A percentile compares a stretch with the other conserved stretches of the same genome.
Conservation (phyloP, 1,140 invertebrate species). For the Hyposmocoma kahamanoa region DNA sequence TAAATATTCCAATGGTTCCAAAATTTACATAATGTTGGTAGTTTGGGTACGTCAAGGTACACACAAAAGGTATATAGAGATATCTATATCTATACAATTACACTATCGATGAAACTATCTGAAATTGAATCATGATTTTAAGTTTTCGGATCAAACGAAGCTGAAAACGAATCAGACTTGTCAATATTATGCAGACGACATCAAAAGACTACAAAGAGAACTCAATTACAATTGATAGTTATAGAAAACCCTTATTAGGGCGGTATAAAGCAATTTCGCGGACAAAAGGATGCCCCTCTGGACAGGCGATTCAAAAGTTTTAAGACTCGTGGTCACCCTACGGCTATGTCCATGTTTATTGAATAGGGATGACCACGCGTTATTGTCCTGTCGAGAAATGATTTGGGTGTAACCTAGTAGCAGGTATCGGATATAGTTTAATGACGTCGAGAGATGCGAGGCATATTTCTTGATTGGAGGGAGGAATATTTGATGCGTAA, state of each 20-base stretch:
- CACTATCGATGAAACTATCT: too few relatives aligned
- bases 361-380: conserved; percentile 63
- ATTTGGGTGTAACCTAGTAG: conserved; percentile 42
- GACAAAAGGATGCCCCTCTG: conserved; percentile 57
- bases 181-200: conserved; percentile 38
- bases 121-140: background rate
- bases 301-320: conserved; percentile 59
- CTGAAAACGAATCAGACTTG: conserved; percentile 32
- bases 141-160: conserved; percentile 22
- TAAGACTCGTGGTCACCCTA: conserved; percentile 28
- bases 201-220: conserved; percentile 50
- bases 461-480: conserved; percentile 9
- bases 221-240: conserved; percentile 65
- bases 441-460: conserved; percentile 12
- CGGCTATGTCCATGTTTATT: conserved; percentile 51
- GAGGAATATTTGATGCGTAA: background rate
- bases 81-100: too few relatives aligned
- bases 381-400: conserved; percentile 46
- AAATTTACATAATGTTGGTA: conserved; percentile 44
- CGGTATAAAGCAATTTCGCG: conserved; percentile 63
- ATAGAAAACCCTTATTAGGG: conserved; percentile 55
- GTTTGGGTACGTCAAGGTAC: too few relatives aligned
- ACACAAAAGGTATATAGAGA: too few relatives aligned
- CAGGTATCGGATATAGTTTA: conserved; percentile 29
- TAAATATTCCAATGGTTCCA: conserved; percentile 62